Evolutionary conservation across 2,797 vertebrate genomes (phyloP), one percentile per base, ranked within the genome.

Genomic region (Typhlichthys eigenmanni): DNA sequence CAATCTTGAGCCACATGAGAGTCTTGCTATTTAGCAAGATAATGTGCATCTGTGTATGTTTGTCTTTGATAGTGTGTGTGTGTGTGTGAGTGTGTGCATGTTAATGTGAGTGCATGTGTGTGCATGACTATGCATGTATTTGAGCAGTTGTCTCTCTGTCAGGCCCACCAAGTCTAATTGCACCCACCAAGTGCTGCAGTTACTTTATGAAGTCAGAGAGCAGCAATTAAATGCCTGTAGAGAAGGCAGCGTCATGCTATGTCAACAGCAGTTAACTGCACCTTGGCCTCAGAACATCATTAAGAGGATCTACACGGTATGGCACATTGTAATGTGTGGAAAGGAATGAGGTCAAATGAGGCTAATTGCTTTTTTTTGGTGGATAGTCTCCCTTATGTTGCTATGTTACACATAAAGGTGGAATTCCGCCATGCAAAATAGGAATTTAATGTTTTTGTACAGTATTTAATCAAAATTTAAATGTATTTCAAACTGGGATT

Each of bases 251-350:
- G 71, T 73, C 55, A 29, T 67, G 64, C 82, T 68, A 49, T 71
- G 78, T 85, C 85, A 74, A 81, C 70, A 79, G 75, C 73, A 84
- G 82, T 76, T 72, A 77, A 79, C 72, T 77, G 48, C 72, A 76
- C 72, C 50, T 54, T 67, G 67, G 75, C 80, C 76, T 68, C 54
- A 65, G 61, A 61, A 57, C 16, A 59, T 24, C 13, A 14, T 63
- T 38, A n/a, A 58, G 58, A 61, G 43, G 60, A 12, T 69, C 68
- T 76, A 64, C 60, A 64, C 60, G 65, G 56, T 61, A 48, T 51
- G 50, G 48, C 62, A 64, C 68, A 63, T 62, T 62, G 81, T 69
- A 62, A 66, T 77, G 53, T 50, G 43, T 62, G 54, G 62, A 29
- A 29, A 58, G 50, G 54, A 66, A 68, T 69, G 63, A 63, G 17